These are phyloP conservation scores for Gobius niger DNA, from an alignment of 2,113 vertebrate species.

Conservation along the genomic window DNA sequence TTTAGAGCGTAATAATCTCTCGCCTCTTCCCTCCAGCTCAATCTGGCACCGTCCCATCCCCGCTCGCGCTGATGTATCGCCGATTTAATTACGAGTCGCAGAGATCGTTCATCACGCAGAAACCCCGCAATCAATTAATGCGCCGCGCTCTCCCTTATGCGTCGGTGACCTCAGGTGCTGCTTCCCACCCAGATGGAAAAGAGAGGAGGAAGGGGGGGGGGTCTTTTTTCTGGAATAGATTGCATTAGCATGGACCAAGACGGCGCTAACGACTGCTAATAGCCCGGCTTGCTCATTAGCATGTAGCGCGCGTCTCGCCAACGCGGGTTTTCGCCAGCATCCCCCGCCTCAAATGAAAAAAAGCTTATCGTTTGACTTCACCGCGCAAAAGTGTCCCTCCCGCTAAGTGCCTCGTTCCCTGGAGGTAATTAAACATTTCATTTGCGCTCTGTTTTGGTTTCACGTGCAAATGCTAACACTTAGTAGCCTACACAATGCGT, in stretches of 20 bases:
- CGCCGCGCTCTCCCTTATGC: conserved; percentile 30
- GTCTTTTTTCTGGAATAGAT: conserved; percentile 59
- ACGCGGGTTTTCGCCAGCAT: conserved; percentile 26
- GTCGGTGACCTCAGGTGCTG: conserved; percentile 68
- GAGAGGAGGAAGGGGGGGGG: conserved; percentile 20
- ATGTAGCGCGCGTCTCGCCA: conserved; percentile 51
- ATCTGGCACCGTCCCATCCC: conserved; percentile 28
- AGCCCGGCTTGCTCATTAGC: conserved; percentile 58
- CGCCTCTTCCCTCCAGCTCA: not conserved
- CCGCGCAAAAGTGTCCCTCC: conserved; percentile 24
- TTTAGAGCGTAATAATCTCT: too few relatives aligned
- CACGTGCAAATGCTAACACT: conserved; percentile 40
- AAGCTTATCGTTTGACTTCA: conserved; percentile 30
- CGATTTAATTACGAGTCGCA: conserved; percentile 77
- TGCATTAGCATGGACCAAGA: conserved; percentile 68
- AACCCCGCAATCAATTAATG: conserved; percentile 73
- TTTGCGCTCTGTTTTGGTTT: conserved; percentile 34
- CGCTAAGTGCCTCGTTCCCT: conserved; percentile 29
- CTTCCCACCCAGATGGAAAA: conserved; percentile 27
- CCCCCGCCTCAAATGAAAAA: conserved; percentile 23
- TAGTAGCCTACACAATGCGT: not conserved
- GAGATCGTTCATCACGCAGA: conserved; percentile 74
- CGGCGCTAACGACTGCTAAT: conserved; percentile 66
- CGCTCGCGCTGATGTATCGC: conserved; percentile 47
- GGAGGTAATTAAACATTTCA: conserved; percentile 41